Conservation (phyloP, 1,140 invertebrate genomes). For the Lepidurus apus region DNA sequence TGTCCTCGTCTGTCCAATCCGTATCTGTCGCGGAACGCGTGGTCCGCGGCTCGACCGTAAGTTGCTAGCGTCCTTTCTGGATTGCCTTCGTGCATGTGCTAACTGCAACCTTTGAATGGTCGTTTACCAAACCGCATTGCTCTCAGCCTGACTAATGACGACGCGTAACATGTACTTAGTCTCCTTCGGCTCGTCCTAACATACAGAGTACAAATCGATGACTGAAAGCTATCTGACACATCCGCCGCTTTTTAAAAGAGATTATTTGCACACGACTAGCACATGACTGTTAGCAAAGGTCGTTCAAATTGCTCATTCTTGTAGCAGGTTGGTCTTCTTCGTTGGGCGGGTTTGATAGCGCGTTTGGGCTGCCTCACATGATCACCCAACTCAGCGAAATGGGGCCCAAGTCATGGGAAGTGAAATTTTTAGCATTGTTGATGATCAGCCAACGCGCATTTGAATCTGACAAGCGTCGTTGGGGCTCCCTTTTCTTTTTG, state of each 20-base stretch:
- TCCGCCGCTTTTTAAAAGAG: not conserved
- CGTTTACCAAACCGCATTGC: too few relatives aligned
- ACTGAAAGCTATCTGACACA: not conserved
- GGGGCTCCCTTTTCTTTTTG: not conserved
- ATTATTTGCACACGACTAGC: not conserved
- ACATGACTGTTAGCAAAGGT: not conserved
- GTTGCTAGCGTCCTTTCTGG: not conserved
- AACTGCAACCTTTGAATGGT: too few relatives aligned
- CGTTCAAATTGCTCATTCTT: not conserved
- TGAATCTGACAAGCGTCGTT: slow-evolving; percentile 11
- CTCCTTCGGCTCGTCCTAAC: not conserved
- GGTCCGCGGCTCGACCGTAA: not conserved
- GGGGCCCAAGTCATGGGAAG: slow-evolving; percentile 13
- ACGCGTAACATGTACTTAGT: not conserved
- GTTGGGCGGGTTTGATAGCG: not conserved
- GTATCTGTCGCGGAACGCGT: not conserved
- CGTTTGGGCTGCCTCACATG: not conserved
- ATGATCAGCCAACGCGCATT: not conserved
- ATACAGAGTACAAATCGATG: not conserved
- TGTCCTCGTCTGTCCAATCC: slow-evolving; percentile 17
- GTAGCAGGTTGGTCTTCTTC: not conserved
- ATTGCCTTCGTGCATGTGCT: too few relatives aligned
- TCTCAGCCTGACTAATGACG: not conserved
- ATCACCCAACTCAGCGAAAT: not conserved
- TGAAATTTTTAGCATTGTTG: slow-evolving; percentile 19